Evolutionary conservation across 2,888 invertebrate genomes (phyloP), one percentile per base, ranked within the genome.

Genomic region (Heliconius charithonia): DNA sequence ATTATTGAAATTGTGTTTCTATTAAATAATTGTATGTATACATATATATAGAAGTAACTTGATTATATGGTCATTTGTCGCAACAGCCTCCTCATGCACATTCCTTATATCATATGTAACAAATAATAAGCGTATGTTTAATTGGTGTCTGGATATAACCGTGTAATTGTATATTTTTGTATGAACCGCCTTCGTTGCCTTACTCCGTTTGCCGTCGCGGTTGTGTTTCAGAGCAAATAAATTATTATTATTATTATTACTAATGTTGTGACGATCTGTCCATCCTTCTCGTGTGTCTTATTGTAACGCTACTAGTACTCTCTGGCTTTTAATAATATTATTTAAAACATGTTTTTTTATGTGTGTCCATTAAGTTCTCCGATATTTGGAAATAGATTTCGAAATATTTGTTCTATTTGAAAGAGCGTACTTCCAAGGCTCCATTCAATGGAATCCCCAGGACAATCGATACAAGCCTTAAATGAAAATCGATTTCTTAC

Each of bases 131-230:
- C 51, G 27, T 65, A 74, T 63, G 65, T 41, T 19, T 74, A 65
- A 45, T 41, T 67, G 27, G 32, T 66, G 73, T 74, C 41, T 70
- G 63, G 25, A 76, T 76, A 77, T 75, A 75, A 62, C 75, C 70
- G 83, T 84, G 84, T 16, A 63, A 25, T 63, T 27, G 27, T 85
- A 82, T 87, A 87, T 84, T 84, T 86, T 85, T 83, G 81, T 85
- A 85, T 84, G 81, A 69, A 84, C 86, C 87, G 91, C 92, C 92
- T 93, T 90, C 83, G 85, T 88, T 93, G 93, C 93, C 93, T 92
- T 92, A 82, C 75, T 66, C 77, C 73, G 65, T 66, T 73, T 7
- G 37, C 62, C 72, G 71, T 32, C 63, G 63, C 82, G 90, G 91
- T 92, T 93, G 92, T 91, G 89, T 91, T 87, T 87, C 85, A 86